Base-by-base conservation (phyloP, 1,140 invertebrate genomes). In the Pseudomyrmex flavicornis region DNA sequence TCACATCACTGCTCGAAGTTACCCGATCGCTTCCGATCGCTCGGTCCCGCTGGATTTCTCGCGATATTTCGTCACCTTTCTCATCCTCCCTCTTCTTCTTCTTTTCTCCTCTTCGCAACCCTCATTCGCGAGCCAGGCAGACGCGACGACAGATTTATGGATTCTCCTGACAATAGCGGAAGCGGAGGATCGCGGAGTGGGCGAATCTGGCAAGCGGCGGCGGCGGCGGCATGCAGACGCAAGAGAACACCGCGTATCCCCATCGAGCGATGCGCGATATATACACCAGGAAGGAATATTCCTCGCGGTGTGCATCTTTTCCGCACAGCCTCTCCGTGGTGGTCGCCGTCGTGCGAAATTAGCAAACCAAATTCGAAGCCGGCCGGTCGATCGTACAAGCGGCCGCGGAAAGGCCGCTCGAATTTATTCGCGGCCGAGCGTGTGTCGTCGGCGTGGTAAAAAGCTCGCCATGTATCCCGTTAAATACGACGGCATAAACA, bases 131-230 rank as follows among this genome's bases (percentile, higher is more conserved):
- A 85, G 20, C 35, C 46, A 85, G 74, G 61, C 83, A 50, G 62
- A 66, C 69, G 88, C 48, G 79, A 75, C 80, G 84, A 85, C 86
- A 86, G 90, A 90, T 91, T 91, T 88, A 87, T 87, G 91, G 79
- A 91, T 91, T 86, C 80, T 91, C 88, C 85, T 87, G 88, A 91
- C 91, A 92, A 91, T 89, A 83, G 83, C 75, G 72, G 76, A 79
- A 89, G 80, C 85, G 62, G 80, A 65, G 75, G 85, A 35, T 69
- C 75, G 75, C 52, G 90, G 90, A 87, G 87, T 85, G 69, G 73
- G 91, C 89, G 85, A 84, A 90, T 91, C 76, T 72, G 86, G 88
- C 91, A 90, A 90, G 82, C 87, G 72, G 85, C 69, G 83, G 82
- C 87, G 72, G 85, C 69, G 83, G 61, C 83, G 35, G 35, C 35